A percentile compares a stretch with the other conserved stretches of the same genome.
These are phyloP conservation scores for Conomelus anceps DNA, from an alignment of 2,888 invertebrate genomes.

Conservation along the genomic window DNA sequence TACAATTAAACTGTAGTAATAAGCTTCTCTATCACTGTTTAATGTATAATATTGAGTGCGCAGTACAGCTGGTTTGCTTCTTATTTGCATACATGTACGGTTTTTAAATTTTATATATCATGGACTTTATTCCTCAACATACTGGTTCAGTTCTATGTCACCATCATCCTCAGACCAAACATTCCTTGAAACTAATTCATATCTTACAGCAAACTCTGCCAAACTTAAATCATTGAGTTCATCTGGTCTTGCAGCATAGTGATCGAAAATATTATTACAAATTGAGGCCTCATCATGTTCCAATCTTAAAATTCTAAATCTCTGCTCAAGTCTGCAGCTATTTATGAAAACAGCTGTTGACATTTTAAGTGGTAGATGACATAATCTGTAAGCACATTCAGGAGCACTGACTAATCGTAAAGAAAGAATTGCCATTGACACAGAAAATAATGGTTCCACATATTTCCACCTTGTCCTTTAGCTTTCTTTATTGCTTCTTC, in stretches of 20 bases:
- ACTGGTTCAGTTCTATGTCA: no score
- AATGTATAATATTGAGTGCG: constrained; percentile 33
- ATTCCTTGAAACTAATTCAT: constrained; percentile 17
- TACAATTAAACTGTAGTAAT: constrained; percentile 37
- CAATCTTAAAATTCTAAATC: constrained; percentile 34
- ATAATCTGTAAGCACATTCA: background rate
- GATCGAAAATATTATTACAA: constrained; percentile 27
- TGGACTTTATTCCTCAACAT: no score
- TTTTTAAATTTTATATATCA: background rate
- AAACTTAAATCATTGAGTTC: constrained; percentile 24
- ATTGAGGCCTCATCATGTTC: constrained; percentile 31
- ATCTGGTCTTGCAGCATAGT: constrained; percentile 21
- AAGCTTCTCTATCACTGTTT: constrained; percentile 31
- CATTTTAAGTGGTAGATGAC: background rate
- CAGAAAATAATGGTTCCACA: no score
- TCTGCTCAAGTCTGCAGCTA: constrained; percentile 34
- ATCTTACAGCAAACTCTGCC: constrained; percentile 25
- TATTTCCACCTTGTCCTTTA: constrained; percentile 11
- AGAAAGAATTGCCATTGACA: no score
- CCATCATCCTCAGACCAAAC: no score
- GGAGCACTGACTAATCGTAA: background rate
- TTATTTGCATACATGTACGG: background rate
- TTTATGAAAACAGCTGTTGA: constrained; percentile 29
- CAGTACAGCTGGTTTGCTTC: constrained; percentile 20
- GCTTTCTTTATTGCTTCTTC: constrained; percentile 33